These are phyloP conservation scores for Pelvicachromis taeniatus DNA, from an alignment of 2,113 vertebrate species.

Conservation along the genomic window DNA sequence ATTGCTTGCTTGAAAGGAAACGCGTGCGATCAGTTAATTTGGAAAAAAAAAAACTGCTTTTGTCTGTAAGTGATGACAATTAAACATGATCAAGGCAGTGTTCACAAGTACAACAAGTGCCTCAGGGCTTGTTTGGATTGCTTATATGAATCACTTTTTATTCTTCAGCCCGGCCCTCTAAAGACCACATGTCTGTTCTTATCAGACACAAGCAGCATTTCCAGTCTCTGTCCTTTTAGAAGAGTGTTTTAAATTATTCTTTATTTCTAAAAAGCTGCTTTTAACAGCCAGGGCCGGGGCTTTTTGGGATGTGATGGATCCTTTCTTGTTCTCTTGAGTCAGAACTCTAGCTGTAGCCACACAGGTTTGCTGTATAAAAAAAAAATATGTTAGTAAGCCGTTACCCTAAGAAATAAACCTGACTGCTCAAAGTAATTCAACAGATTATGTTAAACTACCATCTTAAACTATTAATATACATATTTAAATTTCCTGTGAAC, in stretches of 20 bases:
- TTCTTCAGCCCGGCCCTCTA: constrained; percentile 1
- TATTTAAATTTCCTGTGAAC: neutral
- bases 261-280: constrained; percentile 10
- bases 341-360: neutral
- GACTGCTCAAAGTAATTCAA: neutral
- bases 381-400: neutral
- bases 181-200: constrained; percentile 34
- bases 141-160: neutral
- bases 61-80: neutral
- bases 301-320: neutral
- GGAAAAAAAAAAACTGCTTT: neutral
- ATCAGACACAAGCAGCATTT: constrained; percentile 18
- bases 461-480: neutral
- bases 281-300: neutral
- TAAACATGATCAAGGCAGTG: neutral
- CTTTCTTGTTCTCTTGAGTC: neutral
- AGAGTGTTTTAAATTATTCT: neutral
- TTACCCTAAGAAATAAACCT: neutral
- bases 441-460: neutral
- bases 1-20: neutral
- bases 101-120: neutral
- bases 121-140: neutral
- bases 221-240: neutral
- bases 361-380: neutral
- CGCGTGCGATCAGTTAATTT: neutral